Base-by-base conservation (phyloP, 1,140 invertebrate genomes). In the Megalonaias nervosa region DNA sequence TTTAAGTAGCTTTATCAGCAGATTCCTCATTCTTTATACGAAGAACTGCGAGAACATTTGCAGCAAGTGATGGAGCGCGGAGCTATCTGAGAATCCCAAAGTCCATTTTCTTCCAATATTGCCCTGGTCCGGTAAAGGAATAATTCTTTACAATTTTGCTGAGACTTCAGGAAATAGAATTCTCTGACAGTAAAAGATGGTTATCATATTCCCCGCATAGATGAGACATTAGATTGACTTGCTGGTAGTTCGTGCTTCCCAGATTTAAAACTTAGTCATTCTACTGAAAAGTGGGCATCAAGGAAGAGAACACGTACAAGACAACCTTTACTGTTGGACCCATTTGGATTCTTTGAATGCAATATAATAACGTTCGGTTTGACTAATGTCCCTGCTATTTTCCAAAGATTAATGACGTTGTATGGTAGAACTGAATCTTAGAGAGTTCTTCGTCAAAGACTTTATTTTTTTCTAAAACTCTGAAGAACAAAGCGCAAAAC, bases 401-500 rank as follows among this genome's bases (percentile, higher is more conserved):
- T 93, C 79, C 91, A 93, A 82, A 71, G 92, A n/a, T 89, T 91
- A 92, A 67, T 85, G 92, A 79, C 57, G 86, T 21, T 85, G 92
- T 62, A 70, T 76, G 66, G 67, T 67, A 16, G 74, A 70, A 21
- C n/a, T 76, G 55, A 67, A 74, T 59, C 26, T 58, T 48, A 59
- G 55, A 57, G 73, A 67, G 3, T 67, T 6, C 23, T 21, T 74
- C 19, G 61, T 74, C 15, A 67, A 67, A 13, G 73, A 67, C 23
- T 58, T 67, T 59, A 67, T 74, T 60, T 15, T 61, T 74, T n/a
- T 74, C 13, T 16, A 31, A 67, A 48, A 48, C 38, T 1, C 11
- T 48, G 6, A 48, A 48, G 38, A 48, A 48, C 38, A 48, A 9
- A 6, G 6, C 9, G 0, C 4, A 48, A 48, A 11, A 48, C 6